Evolutionary conservation across 1,140 invertebrate genomes (phyloP).

Genomic region (Probaryconus sp.): DNA sequence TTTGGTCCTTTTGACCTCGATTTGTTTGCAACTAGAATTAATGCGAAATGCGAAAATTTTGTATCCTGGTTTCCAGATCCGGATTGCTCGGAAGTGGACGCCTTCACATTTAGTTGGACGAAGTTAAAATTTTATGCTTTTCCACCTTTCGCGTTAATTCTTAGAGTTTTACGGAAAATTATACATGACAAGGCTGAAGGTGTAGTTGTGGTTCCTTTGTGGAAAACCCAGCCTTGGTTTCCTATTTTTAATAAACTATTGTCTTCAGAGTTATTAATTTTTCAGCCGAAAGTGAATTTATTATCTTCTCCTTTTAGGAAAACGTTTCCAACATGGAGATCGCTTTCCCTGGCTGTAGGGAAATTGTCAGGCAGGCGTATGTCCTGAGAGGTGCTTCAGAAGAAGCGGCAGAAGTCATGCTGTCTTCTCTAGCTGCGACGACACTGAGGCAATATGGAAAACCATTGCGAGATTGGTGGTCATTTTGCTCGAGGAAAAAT

Average conservation of each 20-base stretch:
- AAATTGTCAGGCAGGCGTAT: slow-evolving; percentile 33
- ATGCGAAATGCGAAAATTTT: not conserved
- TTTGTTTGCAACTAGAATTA: slow-evolving; percentile 14
- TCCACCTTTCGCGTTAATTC: slow-evolving; percentile 41
- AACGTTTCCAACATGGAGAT: slow-evolving; percentile 48
- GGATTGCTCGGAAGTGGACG: not conserved
- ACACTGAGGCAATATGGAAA: too few species aligned
- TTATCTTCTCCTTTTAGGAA: slow-evolving; percentile 47
- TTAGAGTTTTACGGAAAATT: slow-evolving; percentile 30
- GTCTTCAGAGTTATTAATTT: slow-evolving; percentile 6
- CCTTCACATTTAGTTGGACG: slow-evolving; percentile 30
- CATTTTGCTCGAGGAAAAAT: too few species aligned
- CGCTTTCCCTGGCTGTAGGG: too few species aligned
- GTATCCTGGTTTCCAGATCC: slow-evolving; percentile 10
- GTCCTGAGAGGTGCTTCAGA: not conserved
- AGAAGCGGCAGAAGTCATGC: too few species aligned
- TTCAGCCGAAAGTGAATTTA: slow-evolving; percentile 39
- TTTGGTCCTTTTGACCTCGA: slow-evolving; percentile 3
- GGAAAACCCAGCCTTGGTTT: slow-evolving; percentile 38
- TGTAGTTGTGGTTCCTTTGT: slow-evolving; percentile 58
- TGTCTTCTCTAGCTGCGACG: too few species aligned
- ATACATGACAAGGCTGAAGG: slow-evolving; percentile 44
- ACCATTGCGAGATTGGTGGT: too few species aligned
- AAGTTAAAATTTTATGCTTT: slow-evolving; percentile 42
- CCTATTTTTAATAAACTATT: slow-evolving; percentile 27